Evolutionary conservation across 1,140 invertebrate species (phyloP), one percentile per base, ranked within the genome.

Genomic region (Reticulitermes speratus): DNA sequence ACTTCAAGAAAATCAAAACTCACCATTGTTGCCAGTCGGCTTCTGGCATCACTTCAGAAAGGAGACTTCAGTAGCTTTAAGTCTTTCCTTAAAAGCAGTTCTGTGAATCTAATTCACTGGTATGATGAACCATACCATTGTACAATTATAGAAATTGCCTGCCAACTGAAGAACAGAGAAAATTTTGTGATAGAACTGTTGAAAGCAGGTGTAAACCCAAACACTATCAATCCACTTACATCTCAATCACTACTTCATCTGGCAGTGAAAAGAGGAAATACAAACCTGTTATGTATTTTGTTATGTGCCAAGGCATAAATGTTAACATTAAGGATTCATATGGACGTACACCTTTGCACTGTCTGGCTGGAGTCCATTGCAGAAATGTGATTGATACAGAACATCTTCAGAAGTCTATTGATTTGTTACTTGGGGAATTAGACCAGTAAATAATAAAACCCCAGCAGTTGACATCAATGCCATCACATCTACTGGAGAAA

Each of bases 401-500:
- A 9, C 11, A 16, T 23, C 30, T 82, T 30, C 55, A 86, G 45
- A 82, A 82, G 25, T 75, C 81, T 44, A 45, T 69, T n/a, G 25
- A 52, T 44, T 48, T 82, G 52, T 44, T 82, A 52, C 82, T 82
- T 21, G 85, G 81, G 32, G 16, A 86, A 12, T 48, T n/a, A 19
- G 19, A n/a, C n/a, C 52, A 14, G 25, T 75, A 75, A 44, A n/a
- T n/a, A 21, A 55, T 45, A 45, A 21, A 9, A 30, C 44, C 25
- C 32, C 38, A 19, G 45, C 91, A 44, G 88, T 91, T 25, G 91
- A 95, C 89, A 91, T 96, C 0, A 96, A 97, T 89, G 92, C 92
- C 87, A 88, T 89, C 14, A 96, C 97, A 89, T 91, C 92, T 2
- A 95, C 94, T 88, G 94, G 95, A 21, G 97, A 97, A 87, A 96